Base-by-base conservation (phyloP, 92 coral and sea anemone species). In the Epizoanthus scotinus region DNA sequence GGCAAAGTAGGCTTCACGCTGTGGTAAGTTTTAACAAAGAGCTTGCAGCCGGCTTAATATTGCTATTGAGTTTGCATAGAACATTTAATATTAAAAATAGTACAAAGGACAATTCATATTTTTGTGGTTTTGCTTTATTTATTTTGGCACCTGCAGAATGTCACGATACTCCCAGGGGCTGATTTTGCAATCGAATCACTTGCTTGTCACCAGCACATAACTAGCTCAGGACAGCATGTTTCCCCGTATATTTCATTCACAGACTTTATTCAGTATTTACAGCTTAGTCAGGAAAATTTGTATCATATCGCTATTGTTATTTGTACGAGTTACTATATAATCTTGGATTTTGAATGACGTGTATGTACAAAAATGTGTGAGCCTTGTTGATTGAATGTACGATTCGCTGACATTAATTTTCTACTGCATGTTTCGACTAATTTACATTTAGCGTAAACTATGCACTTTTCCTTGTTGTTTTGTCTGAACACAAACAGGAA, bases 401-500 rank as follows among this genome's bases (percentile, higher is more conserved):
- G 34, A 58, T 75, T 74, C 59, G 69, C 81, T 75, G n/a, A 75
- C 62, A 75, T 34, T 75, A 36, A 17, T 36, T 13, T 19, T 38
- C 18, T 8, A 22, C 20, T 8, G 29, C 70, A 64, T n/a, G 26
- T 17, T 15, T 31, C 36, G n/a, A 18, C 15, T 8, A 47, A 13
- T 13, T 47, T 47, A 34, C 0, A 75, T 10, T 58, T 9, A 25
- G 4, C 50, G 20, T 57, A 44, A 42, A 69, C 1, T 0, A 42
- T 44, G 47, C 27, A n/a, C 29, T 14, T 20, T 14, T 21, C 12
- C 2, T 7, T 69, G 21, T 47, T 44, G 21, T 6, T 5, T n/a
- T 5, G 31, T 40, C 15, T 29, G 17, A 38, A 63, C 9, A 29
- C 14, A 63, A 2, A 18, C 21, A 63, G 12, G 31, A 8, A 63